Conservation (phyloP, 2,797 vertebrate species). For the Chrosomus eos region DNA sequence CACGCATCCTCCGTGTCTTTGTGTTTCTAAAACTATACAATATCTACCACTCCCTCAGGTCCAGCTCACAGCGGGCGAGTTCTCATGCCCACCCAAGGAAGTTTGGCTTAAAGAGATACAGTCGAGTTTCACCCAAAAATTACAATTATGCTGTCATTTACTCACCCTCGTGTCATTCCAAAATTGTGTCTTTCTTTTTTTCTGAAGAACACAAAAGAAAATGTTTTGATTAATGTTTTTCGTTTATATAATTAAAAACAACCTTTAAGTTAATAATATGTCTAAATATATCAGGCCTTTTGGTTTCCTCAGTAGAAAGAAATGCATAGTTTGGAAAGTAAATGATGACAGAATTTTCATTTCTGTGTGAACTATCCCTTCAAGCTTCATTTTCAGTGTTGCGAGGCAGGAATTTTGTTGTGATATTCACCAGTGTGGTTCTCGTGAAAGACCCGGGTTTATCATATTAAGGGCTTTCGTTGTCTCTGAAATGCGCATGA, state of each 20-base stretch:
- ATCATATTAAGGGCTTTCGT: slow-evolving; percentile 21
- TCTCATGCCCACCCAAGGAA: slow-evolving; percentile 49
- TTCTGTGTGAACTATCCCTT: background rate
- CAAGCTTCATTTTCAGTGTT: background rate
- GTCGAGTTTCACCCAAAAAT: background rate
- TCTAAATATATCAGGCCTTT: background rate
- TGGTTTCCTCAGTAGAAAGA: background rate
- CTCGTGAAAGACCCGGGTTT: slow-evolving; percentile 21
- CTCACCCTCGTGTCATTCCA: background rate
- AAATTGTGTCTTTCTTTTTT: background rate
- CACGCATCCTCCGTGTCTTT: slow-evolving; percentile 57
- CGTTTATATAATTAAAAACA: background rate
- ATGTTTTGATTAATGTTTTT: background rate
- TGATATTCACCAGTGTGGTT: background rate
- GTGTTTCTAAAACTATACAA: slow-evolving; percentile 66
- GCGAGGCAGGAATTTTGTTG: background rate
- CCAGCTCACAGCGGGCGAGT: slow-evolving; percentile 56
- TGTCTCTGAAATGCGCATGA: slow-evolving; percentile 39
- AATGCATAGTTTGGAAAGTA: background rate
- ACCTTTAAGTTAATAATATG: background rate
- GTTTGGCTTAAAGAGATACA: slow-evolving; percentile 7
- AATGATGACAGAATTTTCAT: background rate
- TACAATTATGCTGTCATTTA: background rate
- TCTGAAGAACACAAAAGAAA: background rate
- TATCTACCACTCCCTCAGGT: slow-evolving; percentile 64